Base-by-base conservation (phyloP, 2,888 invertebrate genomes). In the Digitonthophagus gazella region DNA sequence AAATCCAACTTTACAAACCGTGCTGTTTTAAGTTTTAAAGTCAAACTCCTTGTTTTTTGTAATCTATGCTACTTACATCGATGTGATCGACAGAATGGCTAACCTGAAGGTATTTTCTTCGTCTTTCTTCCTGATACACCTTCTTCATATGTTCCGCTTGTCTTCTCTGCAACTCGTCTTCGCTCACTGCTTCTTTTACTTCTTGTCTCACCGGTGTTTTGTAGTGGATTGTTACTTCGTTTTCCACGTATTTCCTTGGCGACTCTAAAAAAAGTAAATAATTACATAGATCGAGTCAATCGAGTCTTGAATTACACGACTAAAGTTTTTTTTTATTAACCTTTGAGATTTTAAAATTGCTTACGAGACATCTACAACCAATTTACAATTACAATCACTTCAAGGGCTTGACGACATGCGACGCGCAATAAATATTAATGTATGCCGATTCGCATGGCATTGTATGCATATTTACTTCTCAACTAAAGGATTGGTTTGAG, bases 211-310 rank as follows among this genome's bases (percentile, higher is more conserved):
- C 91, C 70, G 96, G 96, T 74, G 92, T 93, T 81, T 93, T 89
- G 87, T 95, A 96, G 85, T 96, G 96, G 83, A 96, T 95, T 82
- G 95, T 96, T 79, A 96, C 96, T 84, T 96, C 95, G 82, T 93
- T 92, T 85, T 95, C 95, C 82, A 94, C 91, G 86, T 95, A 96
- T 77, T 92, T 92, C 80, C 93, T 90, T 66, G 93, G 93, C 78
- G 94, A 93, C 86, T 93, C 95, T 95, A 83, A 20, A 44, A 44
- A 1, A 3, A 44, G 28, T 79, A 58, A 71, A 72, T 69, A 68
- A 72, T 15, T 18, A 64, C 15, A 44, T 2, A 3, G 57, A 16
- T 20, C 11, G 22, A 14, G 66, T 8, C 6, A 11, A 66, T 20
- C 14, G 58, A 58, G 14, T 14, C 55, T 14, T 16, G 8, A 2